Percentiles rank a stretch among this genome's conserved stretches.
Conservation (phyloP, 2,888 invertebrate genomes). For the Helicoverpa assulta region DNA sequence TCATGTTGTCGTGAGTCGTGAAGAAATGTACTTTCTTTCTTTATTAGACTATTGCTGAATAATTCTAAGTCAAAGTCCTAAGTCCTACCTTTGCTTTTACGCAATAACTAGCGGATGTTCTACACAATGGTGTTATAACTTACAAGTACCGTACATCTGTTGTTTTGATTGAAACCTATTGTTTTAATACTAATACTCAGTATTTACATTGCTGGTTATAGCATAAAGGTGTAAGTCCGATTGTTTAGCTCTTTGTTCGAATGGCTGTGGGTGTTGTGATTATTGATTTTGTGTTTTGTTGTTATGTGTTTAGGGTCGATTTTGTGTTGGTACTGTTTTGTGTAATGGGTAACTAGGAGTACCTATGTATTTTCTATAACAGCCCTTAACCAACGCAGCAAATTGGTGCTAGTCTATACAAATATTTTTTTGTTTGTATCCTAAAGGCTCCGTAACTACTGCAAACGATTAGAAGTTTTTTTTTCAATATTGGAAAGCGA, state of each 20-base stretch:
- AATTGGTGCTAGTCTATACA: too few species aligned
- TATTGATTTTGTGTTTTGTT: slow-evolving; percentile 33
- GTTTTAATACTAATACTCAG: slow-evolving; percentile 24
- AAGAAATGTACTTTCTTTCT: too few species aligned
- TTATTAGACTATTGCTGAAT: too few species aligned
- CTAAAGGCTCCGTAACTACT: too few species aligned
- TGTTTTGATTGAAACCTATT: slow-evolving; percentile 48
- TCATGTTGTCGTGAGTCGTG: too few species aligned
- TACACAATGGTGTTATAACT: slow-evolving; percentile 42
- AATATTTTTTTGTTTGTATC: too few species aligned
- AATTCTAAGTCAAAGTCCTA: slow-evolving; percentile 1
- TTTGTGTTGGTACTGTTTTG: background rate
- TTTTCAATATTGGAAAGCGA: too few species aligned
- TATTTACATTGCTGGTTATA: slow-evolving; percentile 48
- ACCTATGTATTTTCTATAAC: too few species aligned
- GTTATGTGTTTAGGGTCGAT: slow-evolving; percentile 11
- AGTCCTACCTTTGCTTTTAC: slow-evolving; percentile 1
- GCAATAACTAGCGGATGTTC: slow-evolving; percentile 7
- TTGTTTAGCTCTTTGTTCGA: slow-evolving; percentile 31
- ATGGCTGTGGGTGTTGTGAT: background rate
- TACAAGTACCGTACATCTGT: slow-evolving; percentile 17
- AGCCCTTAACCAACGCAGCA: too few species aligned
- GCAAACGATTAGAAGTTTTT: too few species aligned
- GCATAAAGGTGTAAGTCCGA: slow-evolving; percentile 10
- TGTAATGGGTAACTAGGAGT: too few species aligned